Evolutionary conservation across 2,797 vertebrate species (phyloP).

Genomic region (Sebastes taczanowskii): DNA sequence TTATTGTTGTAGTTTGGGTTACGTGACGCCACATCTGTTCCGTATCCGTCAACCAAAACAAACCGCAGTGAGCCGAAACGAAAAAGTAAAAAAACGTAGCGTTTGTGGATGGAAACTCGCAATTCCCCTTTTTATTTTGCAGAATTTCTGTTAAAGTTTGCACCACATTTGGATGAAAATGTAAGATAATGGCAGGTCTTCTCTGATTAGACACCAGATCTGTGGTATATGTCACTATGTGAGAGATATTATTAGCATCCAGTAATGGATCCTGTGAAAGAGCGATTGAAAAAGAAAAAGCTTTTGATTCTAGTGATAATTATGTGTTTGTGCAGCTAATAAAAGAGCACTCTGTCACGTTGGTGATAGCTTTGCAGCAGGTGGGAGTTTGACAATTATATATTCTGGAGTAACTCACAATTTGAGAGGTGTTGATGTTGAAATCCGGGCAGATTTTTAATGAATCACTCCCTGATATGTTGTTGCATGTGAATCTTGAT

Average conservation of each 20-base stretch:
- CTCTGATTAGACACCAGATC: background rate
- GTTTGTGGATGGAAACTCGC: accelerated
- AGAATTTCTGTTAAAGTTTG: no score
- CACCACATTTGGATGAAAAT: no score
- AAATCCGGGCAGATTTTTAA: constrained; percentile 7
- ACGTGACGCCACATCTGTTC: accelerated
- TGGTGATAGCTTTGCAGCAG: background rate
- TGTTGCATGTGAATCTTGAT: constrained; percentile 5
- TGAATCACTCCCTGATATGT: constrained; percentile 10
- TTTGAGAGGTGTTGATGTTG: background rate
- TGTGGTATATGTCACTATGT: background rate
- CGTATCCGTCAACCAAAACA: no score
- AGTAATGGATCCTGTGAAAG: background rate
- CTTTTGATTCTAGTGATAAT: constrained; percentile 15
- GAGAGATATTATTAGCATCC: constrained; percentile 3
- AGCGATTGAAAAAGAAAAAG: constrained; percentile 3
- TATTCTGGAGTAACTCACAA: background rate
- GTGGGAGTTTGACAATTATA: background rate
- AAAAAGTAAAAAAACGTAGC: no score
- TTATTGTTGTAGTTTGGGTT: accelerated
- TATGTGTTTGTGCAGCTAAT: constrained; percentile 12
- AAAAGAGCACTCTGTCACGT: background rate
- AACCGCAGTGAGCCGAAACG: accelerated
- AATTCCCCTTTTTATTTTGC: no score
- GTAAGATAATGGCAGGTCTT: no score